Evolutionary conservation across 2,113 vertebrate genomes (phyloP).

Genomic region (Heliornis fulica): DNA sequence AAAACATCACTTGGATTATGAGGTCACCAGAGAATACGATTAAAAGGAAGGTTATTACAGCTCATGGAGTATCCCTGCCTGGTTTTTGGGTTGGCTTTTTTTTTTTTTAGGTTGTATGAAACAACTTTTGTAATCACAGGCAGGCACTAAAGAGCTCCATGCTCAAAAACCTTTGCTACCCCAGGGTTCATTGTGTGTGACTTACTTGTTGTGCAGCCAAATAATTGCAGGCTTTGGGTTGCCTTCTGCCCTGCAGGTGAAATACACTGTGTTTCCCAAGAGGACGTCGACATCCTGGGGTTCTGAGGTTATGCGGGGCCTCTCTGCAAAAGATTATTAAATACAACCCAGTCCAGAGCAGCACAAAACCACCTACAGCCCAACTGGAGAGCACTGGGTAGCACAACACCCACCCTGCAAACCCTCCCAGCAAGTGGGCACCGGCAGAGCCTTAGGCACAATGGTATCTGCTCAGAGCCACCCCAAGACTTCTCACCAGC

Average conservation of each 20-base stretch:
- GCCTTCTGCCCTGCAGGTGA: slow-evolving; percentile 91
- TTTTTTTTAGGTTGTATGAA: not conserved
- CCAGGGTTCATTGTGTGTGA: not conserved
- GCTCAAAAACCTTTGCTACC: not conserved
- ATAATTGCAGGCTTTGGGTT: slow-evolving; percentile 92
- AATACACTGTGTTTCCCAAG: slow-evolving; percentile 90
- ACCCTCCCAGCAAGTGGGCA: not conserved
- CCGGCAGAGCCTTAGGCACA: not conserved
- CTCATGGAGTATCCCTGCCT: not conserved
- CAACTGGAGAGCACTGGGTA: fast-evolving
- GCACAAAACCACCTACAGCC: not conserved
- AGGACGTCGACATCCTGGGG: slow-evolving; percentile 87
- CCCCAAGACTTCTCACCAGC: not conserved
- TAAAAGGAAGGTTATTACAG: slow-evolving; percentile 29
- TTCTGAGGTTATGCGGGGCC: slow-evolving; percentile 87
- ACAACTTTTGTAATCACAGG: not conserved
- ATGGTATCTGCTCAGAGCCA: not conserved
- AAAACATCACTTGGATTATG: not conserved
- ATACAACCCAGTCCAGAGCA: not conserved
- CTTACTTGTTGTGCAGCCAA: slow-evolving; percentile 94
- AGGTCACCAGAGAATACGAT: not conserved
- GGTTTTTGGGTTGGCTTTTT: not conserved
- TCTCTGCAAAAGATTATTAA: slow-evolving; percentile 71
- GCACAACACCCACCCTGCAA: not conserved
- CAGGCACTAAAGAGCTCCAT: not conserved